These are phyloP conservation scores for Onychostoma macrolepis DNA, from an alignment of 2,113 vertebrate genomes.

Conservation along the genomic window DNA sequence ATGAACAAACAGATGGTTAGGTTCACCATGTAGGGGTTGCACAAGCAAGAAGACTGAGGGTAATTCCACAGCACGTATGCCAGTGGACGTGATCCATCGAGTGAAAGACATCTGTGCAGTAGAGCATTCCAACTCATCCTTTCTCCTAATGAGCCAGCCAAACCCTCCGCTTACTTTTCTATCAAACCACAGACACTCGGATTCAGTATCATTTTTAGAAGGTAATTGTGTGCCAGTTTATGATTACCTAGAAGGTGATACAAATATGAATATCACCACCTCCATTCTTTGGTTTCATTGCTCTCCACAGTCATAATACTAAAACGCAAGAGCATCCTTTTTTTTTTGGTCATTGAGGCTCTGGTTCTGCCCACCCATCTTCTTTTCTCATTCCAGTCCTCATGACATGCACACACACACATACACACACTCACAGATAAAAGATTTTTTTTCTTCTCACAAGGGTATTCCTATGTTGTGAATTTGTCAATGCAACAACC, in stretches of 20 bases:
- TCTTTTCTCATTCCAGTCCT: neutral
- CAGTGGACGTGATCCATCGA: conserved; percentile 3
- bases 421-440: conserved; percentile 7
- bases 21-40: neutral
- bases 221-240: neutral
- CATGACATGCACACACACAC: neutral
- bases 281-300: neutral
- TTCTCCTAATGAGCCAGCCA: neutral
- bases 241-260: neutral
- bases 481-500: conserved; percentile 19
- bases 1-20: conserved; percentile 28
- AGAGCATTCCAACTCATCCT: conserved; percentile 3
- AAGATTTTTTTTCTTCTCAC: neutral
- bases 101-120: neutral
- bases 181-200: neutral
- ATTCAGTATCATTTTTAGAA: neutral
- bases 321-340: neutral
- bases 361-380: neutral
- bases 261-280: neutral
- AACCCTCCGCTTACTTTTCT: neutral
- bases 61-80: neutral
- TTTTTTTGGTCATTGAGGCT: neutral
- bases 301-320: neutral
- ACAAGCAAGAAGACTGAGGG: conserved; percentile 1
- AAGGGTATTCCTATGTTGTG: neutral